These are phyloP conservation scores for Sardina pilchardus DNA, from an alignment of 2,113 vertebrate species.

Conservation along the genomic window DNA sequence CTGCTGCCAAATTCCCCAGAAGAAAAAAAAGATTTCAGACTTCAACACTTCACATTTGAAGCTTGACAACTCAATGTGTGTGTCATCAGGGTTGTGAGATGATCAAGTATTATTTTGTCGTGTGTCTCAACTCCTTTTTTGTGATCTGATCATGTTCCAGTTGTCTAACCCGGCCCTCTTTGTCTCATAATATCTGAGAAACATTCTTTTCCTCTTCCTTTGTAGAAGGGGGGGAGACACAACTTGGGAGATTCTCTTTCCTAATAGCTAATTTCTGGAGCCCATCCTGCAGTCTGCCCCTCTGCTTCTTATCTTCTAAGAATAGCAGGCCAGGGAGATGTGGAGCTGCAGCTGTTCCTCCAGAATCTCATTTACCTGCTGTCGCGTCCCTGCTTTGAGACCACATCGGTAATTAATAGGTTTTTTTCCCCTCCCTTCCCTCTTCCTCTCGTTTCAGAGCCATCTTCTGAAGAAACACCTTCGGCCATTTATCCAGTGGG, in stretches of 20 bases:
- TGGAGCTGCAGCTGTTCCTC: slow-evolving; percentile 55
- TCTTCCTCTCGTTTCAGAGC: slow-evolving; percentile 15
- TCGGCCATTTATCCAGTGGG: slow-evolving; percentile 42
- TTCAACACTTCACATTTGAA: background rate
- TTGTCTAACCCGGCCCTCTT: background rate
- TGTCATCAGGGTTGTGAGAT: slow-evolving; percentile 13
- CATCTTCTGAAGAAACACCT: slow-evolving; percentile 55
- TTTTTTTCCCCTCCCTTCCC: slow-evolving; percentile 27
- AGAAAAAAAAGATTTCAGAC: background rate
- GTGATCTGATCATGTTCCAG: background rate
- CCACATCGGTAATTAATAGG: slow-evolving; percentile 67
- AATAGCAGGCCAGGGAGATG: slow-evolving; percentile 55
- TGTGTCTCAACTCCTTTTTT: slow-evolving; percentile 10
- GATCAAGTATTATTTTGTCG: slow-evolving; percentile 32
- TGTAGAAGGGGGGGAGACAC: background rate
- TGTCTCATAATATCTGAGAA: slow-evolving; percentile 37
- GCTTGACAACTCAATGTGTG: background rate
- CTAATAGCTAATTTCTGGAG: slow-evolving; percentile 56
- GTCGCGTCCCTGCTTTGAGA: slow-evolving; percentile 49
- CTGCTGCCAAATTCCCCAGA: background rate
- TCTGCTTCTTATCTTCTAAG: slow-evolving; percentile 55
- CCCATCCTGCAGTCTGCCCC: slow-evolving; percentile 50
- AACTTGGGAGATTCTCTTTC: slow-evolving; percentile 50
- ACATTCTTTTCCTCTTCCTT: slow-evolving; percentile 27
- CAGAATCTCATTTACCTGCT: slow-evolving; percentile 61